Conservation (phyloP, 2,113 vertebrate genomes). For the Callocephalon fimbriatum region DNA sequence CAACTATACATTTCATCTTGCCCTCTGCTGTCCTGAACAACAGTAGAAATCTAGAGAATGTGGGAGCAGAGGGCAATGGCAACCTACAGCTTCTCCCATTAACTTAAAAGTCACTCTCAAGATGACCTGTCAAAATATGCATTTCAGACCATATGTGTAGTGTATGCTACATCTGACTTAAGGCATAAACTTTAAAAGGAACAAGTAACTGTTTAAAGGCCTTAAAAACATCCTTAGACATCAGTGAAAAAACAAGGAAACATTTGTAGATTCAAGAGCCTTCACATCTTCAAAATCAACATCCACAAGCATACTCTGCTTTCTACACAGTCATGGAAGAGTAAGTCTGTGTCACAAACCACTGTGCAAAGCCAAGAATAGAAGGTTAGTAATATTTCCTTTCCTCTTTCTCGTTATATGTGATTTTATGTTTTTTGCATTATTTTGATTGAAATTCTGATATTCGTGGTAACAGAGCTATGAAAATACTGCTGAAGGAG, state of each 20-base stretch:
- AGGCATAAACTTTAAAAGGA: not conserved
- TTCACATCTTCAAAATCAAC: not conserved
- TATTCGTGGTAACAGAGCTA: not conserved
- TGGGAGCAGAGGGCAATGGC: not conserved
- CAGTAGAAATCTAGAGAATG: rapidly evolving
- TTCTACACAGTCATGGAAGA: not conserved
- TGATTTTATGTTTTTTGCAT: not conserved
- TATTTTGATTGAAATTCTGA: not conserved
- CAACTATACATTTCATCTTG: not conserved
- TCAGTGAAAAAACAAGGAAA: not conserved
- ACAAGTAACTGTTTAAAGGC: not conserved
- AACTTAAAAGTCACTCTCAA: not conserved
- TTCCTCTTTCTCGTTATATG: not conserved
- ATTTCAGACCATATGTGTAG: not conserved
- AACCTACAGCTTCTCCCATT: not conserved
- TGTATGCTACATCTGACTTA: not conserved
- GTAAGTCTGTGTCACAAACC: not conserved
- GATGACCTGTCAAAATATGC: not conserved
- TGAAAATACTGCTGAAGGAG: not conserved
- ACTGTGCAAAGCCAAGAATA: not conserved
- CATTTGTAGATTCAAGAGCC: not conserved
- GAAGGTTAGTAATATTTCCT: not conserved
- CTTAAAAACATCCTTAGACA: not conserved
- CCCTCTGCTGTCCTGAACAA: not conserved
- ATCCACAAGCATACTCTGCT: not conserved